Base-by-base conservation (phyloP, 1,140 invertebrate species). In the Mercenaria mercenaria region DNA sequence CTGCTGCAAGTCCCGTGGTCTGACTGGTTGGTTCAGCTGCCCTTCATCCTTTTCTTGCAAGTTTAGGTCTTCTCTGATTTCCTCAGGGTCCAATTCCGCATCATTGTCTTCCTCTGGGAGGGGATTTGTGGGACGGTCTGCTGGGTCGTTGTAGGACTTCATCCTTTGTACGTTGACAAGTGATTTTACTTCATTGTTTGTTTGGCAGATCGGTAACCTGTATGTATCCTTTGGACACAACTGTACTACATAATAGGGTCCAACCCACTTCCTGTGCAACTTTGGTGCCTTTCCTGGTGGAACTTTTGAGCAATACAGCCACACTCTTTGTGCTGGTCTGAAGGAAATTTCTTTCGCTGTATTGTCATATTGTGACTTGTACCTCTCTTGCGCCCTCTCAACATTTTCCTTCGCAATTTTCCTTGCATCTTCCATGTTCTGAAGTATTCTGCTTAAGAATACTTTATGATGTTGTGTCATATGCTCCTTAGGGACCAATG, bases 161-260 rank as follows among this genome's bases (percentile, higher is more conserved):
- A 91, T 64, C 15, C 87, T 74, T 4, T 82, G 69, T 32, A 85
- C 90, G 87, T 91, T 72, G 1, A 91, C 34, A n/a, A 87, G 11
- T 23, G 82, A 85, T 37, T 80, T 82, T 1, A 86, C 32, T 20
- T 32, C 26, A 43, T 82, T 87, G 61, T 90, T 52, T 59, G n/a
- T 77, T 15, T 0, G 13, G 64, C 81, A 80, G 18, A n/a, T 72
- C 23, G 59, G 41, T 4, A 61, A 13, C 15, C 37, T 81, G 56
- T 59, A 56, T 56, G 47, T 59, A 18, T 81, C 20, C 26, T 81
- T 56, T 81, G 47, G 34, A 32, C 11, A 11, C 20, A 32, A 3
- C 37, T 59, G 47, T 6, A 50, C 39, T 15, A 81, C 34, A n/a
- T 72, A 72, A 26, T 72, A 72, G 13, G 34, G 69, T 26, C 69